A percentile compares a stretch with the other conserved stretches of the same genome.
phyloP scores from a whole-genome alignment of 2,888 invertebrate genomes.

The Sialis fuliginosa region DNA sequence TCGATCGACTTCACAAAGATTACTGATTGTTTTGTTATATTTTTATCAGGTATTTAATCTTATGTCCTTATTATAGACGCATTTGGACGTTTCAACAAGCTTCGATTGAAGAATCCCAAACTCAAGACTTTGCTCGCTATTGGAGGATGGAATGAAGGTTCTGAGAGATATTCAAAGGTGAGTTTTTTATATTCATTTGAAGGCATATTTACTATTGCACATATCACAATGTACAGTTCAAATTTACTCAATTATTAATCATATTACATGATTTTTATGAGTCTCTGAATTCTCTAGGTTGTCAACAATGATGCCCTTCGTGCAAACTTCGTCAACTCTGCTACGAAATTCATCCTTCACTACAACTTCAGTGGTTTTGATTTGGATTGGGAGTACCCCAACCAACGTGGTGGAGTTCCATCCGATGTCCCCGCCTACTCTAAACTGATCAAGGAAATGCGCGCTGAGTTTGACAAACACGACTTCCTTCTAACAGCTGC shows the following conservation, averaged over 20 bases:
- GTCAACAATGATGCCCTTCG: slow-evolving; percentile 25
- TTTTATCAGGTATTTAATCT: too few relatives aligned
- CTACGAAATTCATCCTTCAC: slow-evolving; percentile 30
- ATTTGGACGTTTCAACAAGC: slow-evolving; percentile 31
- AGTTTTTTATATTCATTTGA: background rate
- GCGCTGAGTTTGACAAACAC: slow-evolving; percentile 30
- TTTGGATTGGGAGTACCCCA: slow-evolving; percentile 57
- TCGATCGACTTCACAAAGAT: too few relatives aligned
- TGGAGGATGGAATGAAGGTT: slow-evolving; percentile 50
- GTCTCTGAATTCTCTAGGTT: slow-evolving; percentile 19
- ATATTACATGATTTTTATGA: background rate
- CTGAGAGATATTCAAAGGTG: slow-evolving; percentile 2
- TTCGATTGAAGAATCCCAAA: slow-evolving; percentile 31
- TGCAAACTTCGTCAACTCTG: slow-evolving; percentile 35
- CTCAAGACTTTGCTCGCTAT: slow-evolving; percentile 41
- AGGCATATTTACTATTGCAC: background rate
- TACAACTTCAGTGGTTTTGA: slow-evolving; percentile 54
- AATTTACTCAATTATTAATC: too few relatives aligned
- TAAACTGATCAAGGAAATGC: slow-evolving; percentile 34
- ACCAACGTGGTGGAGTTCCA: slow-evolving; percentile 30
- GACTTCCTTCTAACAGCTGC: slow-evolving; percentile 38
- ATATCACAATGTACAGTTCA: too few relatives aligned
- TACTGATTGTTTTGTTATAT: too few relatives aligned
- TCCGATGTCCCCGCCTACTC: slow-evolving; percentile 33
- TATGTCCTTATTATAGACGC: slow-evolving; percentile 23